Conservation (phyloP, 2,113 vertebrate genomes). For the Sphaerodactylus townsendi region DNA sequence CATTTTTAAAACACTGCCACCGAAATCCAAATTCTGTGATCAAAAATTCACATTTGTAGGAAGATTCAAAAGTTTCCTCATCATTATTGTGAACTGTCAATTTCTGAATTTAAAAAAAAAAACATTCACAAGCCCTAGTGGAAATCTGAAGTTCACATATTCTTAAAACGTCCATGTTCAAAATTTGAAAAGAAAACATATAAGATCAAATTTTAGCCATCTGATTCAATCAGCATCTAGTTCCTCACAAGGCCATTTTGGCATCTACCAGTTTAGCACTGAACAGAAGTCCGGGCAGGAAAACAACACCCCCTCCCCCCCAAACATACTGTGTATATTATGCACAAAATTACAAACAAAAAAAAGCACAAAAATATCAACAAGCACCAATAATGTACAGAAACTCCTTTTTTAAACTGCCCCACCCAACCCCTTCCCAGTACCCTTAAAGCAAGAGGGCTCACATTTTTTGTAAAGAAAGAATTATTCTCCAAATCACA, state of each 20-base stretch:
- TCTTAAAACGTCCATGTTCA: background rate
- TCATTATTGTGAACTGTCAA: background rate
- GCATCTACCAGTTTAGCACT: background rate
- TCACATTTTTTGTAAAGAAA: accelerated
- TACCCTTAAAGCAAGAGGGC: background rate
- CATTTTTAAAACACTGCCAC: background rate
- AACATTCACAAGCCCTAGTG: too few species aligned
- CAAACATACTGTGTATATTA: background rate
- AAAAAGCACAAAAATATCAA: background rate
- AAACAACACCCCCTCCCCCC: background rate
- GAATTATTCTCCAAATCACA: background rate
- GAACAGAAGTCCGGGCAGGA: background rate
- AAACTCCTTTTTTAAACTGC: background rate
- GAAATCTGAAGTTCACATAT: background rate
- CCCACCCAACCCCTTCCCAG: background rate
- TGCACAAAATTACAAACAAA: background rate
- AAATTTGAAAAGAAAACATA: background rate
- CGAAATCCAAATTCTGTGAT: background rate
- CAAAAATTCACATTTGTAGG: background rate
- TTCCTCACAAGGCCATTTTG: background rate
- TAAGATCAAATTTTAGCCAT: background rate
- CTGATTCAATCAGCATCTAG: background rate
- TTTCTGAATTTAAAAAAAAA: background rate
- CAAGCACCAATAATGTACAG: slow-evolving; percentile 3
- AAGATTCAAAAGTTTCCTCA: background rate